Evolutionary conservation across 2,797 vertebrate genomes (phyloP).

Genomic region (Hirundo rustica): DNA sequence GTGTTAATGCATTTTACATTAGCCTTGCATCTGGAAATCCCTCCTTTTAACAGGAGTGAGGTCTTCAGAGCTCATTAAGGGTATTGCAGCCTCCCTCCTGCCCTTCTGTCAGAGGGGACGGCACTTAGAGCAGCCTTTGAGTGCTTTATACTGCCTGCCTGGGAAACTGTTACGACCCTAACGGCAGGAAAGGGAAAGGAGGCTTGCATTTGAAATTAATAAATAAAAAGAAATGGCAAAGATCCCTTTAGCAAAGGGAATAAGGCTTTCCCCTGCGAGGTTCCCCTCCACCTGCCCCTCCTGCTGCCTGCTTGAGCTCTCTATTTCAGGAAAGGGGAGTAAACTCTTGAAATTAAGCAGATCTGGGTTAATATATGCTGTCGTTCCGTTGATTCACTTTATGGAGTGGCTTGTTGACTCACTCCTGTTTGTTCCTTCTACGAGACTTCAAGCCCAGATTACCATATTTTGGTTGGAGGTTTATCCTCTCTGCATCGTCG

Average conservation of each 20-base stretch:
- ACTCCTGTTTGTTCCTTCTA: constrained; percentile 61
- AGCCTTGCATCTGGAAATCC: constrained; percentile 66
- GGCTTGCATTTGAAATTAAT: constrained; percentile 53
- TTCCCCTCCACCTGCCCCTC: constrained; percentile 6
- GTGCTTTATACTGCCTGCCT: constrained; percentile 36
- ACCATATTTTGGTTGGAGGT: constrained; percentile 60
- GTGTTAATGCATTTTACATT: constrained; percentile 72
- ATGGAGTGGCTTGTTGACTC: constrained; percentile 50
- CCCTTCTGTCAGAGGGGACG: constrained; percentile 45
- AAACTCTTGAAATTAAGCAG: constrained; percentile 27
- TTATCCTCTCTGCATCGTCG: constrained; percentile 66
- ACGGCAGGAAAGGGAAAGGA: constrained; percentile 46
- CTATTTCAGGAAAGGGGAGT: constrained; percentile 8
- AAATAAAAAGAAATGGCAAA: constrained; percentile 39
- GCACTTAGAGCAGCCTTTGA: constrained; percentile 49
- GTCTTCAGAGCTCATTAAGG: constrained; percentile 57
- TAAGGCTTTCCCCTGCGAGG: constrained; percentile 35
- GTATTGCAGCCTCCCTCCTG: constrained; percentile 35
- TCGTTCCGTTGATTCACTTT: background rate
- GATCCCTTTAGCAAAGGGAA: constrained; percentile 18
- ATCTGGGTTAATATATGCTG: constrained; percentile 69
- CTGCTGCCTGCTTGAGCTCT: constrained; percentile 3
- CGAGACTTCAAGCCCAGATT: constrained; percentile 53
- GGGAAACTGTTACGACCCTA: constrained; percentile 28
- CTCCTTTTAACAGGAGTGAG: constrained; percentile 46